Evolutionary conservation across 35 echinoderm and acorn worm species (phyloP), one percentile per base, ranked within the genome.

Genomic region (Lytechinus pictus): DNA sequence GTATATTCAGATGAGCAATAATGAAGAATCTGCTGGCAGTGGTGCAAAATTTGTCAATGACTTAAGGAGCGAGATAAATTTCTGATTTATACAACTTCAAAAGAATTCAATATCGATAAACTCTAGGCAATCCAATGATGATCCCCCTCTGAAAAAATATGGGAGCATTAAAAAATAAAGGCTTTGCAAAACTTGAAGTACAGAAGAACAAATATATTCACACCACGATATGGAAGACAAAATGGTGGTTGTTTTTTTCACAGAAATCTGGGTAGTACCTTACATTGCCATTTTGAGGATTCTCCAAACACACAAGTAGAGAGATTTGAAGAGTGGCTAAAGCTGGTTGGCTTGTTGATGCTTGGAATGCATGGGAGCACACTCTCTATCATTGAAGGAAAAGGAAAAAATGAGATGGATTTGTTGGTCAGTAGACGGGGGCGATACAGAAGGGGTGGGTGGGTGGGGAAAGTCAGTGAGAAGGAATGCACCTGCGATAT

Each of bases 401-500:
- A 79, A 7, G 14, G 8, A 24, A 5, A 79, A 79, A 79, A 79
- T 79, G 66, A 79, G 66, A 79, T 24, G 19, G n/a, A 24, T 79
- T 79, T 79, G 19, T 79, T 79, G 66, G 66, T 79, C 66, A 79
- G 66, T 79, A 16, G 12, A 79, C 21, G 66, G 66, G 66, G 21
- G 21, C 21, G 7, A 14, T 16, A 79, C 52, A 90, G 28, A 28
- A 21, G 88, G 29, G 29, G 88, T 44, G 28, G 10, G 28, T 9
- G 27, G 9, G 52, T 27, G 4, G 52, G 52, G 28, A 90, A 6
- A 29, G 33, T 21, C 0, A 14, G 88, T 13, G n/a, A 29, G 52
- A 52, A 28, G 52, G 27, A 52, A 44, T 90, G 88, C 88, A 90
- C 88, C 88, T 90, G 88, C 88, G 28, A 90, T 54, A 90, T 54